Conservation (phyloP, 2,113 vertebrate genomes). For the Zapornia atra region DNA sequence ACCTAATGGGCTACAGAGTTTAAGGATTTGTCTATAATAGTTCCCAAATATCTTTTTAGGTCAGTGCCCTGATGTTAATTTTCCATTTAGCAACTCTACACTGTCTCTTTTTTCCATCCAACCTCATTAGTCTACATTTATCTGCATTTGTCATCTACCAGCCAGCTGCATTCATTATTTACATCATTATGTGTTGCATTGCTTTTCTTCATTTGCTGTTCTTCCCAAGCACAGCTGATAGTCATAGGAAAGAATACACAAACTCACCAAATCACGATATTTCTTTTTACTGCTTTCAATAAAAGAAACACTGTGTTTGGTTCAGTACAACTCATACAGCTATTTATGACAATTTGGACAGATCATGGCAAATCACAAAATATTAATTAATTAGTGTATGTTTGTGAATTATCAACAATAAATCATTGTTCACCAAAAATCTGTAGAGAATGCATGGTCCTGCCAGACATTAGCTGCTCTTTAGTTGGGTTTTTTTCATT, state of each 20-base stretch:
- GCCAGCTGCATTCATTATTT: background rate
- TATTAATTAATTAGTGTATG: background rate
- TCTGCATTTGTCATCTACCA: slow-evolving; percentile 4
- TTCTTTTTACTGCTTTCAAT: background rate
- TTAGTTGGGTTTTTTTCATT: background rate
- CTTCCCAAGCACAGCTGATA: background rate
- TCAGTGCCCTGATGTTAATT: background rate
- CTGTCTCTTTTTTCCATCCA: background rate
- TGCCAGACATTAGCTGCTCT: background rate
- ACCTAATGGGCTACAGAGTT: background rate
- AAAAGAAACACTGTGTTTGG: background rate
- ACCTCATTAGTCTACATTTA: slow-evolving; percentile 3
- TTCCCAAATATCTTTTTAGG: background rate
- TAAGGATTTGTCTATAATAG: background rate
- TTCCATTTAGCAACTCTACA: background rate
- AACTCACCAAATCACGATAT: background rate
- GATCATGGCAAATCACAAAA: background rate
- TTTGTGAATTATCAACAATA: background rate
- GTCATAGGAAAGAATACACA: background rate
- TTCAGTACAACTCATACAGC: background rate
- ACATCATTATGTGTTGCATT: background rate
- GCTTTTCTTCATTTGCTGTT: background rate
- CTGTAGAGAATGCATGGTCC: background rate
- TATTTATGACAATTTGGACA: background rate
- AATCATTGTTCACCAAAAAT: background rate